Conservation (phyloP, 2,113 vertebrate genomes). For the Mugil cephalus region DNA sequence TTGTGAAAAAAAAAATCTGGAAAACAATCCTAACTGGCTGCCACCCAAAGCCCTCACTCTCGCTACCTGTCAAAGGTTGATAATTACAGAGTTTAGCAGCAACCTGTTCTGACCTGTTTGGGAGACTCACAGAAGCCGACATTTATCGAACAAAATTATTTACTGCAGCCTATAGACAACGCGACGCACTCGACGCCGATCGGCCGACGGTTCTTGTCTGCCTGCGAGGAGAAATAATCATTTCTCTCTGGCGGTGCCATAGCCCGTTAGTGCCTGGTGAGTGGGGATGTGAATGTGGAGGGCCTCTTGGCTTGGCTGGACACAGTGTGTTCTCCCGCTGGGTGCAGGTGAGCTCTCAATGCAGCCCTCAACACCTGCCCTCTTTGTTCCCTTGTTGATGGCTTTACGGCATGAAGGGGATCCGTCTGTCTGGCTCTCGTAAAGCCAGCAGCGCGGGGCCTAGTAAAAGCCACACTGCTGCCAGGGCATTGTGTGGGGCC, state of each 20-base stretch:
- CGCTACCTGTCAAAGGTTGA: conserved; percentile 56
- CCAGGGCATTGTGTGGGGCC: conserved; percentile 78
- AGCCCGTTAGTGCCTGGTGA: conserved; percentile 63
- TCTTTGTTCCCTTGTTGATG: conserved; percentile 84
- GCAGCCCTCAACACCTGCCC: conserved; percentile 81
- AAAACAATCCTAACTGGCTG: conserved; percentile 53
- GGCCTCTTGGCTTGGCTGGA: conserved; percentile 80
- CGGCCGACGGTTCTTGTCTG: conserved; percentile 18
- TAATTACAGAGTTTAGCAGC: conserved; percentile 63
- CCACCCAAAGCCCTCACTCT: conserved; percentile 41
- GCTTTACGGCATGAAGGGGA: conserved; percentile 83
- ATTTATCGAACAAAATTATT: conserved; percentile 59
- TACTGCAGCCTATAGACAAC: conserved; percentile 14
- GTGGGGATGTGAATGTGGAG: conserved; percentile 73
- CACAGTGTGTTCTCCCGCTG: conserved; percentile 76
- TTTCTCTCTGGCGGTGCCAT: conserved; percentile 41
- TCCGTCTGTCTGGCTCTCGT: conserved; percentile 81
- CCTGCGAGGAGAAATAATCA: conserved; percentile 21
- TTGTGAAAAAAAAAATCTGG: conserved; percentile 39
- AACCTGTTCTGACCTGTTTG: conserved; percentile 64
- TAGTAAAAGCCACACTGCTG: conserved; percentile 80
- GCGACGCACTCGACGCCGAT: conserved; percentile 11
- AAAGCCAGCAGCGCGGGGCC: conserved; percentile 79
- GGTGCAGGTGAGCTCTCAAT: conserved; percentile 86
- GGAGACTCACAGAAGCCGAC: conserved; percentile 39